Evolutionary conservation across 2,113 vertebrate species (phyloP), one percentile per base, ranked within the genome.

Genomic region (Sinocyclocheilus maitianheensis): DNA sequence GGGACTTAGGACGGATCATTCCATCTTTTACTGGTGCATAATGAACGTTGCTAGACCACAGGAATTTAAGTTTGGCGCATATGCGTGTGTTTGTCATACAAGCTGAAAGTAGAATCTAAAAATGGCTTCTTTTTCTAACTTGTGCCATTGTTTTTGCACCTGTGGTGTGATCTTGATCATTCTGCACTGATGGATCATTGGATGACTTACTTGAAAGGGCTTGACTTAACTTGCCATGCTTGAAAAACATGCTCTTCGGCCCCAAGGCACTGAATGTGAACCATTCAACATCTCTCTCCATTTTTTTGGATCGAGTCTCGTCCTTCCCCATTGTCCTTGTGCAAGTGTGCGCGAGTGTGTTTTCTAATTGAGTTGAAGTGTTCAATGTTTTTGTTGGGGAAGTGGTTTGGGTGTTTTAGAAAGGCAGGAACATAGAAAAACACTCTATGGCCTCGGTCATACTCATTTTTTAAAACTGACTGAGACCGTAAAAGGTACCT

Each of bases 351-450:
- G 53, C 48, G 87, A 84, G 85, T 58, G 87, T 53, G 75, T 78
- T 81, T 78, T 79, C 26, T 55, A 60, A 62, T 76, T 40, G 88
- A 89, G 90, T 92, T 94, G 87, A 89, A 86, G 88, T 92, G 90
- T 94, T 91, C 22, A 83, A 87, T 91, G 14, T 88, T 82, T 62
- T 93, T 89, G 88, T 88, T 92, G 83, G 87, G 81, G 83, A 80
- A 90, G 91, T 92, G 92, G 90, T 89, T 94, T 90, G 86, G 90
- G 89, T 91, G 90, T 91, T 91, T 78, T 77, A 91, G 93, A 93
- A 87, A 80, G 88, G 87, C 90, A 93, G 92, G 91, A 92, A 90
- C 93, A 91, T 84, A 90, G 77, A 91, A 90, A 91, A 75, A 90
- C 92, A 92, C 92, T 83, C 91, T 93, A 90, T 92, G 91, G 89